phyloP scores from a whole-genome alignment of 2,113 vertebrate genomes.

The Beaufortia kweichowensis region DNA sequence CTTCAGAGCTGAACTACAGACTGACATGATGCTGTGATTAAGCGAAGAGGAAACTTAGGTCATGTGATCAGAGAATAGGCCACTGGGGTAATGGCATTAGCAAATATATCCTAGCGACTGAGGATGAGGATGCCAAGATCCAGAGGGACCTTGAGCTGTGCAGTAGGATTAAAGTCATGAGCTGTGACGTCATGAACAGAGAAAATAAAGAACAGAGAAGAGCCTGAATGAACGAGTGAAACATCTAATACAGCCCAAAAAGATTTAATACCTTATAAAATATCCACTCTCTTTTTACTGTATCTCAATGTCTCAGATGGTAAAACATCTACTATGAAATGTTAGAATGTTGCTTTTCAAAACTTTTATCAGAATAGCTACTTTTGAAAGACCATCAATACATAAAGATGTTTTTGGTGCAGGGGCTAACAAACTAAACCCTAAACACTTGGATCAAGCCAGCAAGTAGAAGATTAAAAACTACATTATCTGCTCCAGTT shows the following conservation, averaged over 20 bases:
- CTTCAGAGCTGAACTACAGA: constrained; percentile 59
- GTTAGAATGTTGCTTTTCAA: no score
- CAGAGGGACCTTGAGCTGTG: neutral
- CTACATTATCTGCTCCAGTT: no score
- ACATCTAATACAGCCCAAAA: neutral
- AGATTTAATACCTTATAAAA: no score
- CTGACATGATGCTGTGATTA: constrained; percentile 65
- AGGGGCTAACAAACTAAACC: no score
- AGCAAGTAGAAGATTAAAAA: no score
- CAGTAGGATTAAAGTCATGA: constrained; percentile 10
- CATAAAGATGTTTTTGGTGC: no score
- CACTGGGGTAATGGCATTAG: constrained; percentile 66
- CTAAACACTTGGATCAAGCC: no score
- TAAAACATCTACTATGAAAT: no score
- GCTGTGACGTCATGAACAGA: constrained; percentile 28
- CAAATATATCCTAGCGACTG: constrained; percentile 57
- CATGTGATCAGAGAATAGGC: constrained; percentile 66
- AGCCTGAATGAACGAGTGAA: constrained; percentile 4
- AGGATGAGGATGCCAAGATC: constrained; percentile 13
- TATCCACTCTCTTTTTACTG: no score
- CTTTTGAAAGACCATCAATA: no score
- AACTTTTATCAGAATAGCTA: no score
- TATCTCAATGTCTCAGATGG: no score
- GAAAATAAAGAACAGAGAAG: constrained; percentile 19
- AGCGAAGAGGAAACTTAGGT: constrained; percentile 58